These are phyloP conservation scores for Pygmarrhopalites habei DNA, from an alignment of 1,140 invertebrate species.

Conservation along the genomic window DNA sequence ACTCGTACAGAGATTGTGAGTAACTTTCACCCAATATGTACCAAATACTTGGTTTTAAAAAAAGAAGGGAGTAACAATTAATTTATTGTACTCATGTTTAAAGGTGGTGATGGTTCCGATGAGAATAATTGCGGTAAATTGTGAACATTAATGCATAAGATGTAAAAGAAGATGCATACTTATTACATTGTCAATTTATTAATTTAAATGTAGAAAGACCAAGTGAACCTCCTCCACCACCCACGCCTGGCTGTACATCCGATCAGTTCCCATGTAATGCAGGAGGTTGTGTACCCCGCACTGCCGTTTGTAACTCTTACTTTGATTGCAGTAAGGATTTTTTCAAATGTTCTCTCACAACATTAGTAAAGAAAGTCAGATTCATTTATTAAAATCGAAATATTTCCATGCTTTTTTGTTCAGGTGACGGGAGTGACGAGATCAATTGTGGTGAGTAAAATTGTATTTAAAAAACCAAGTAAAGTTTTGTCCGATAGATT, in stretches of 20 bases:
- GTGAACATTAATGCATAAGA: not conserved
- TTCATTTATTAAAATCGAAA: no score
- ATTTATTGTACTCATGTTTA: no score
- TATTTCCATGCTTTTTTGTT: no score
- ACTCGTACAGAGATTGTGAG: slow-evolving; percentile 16
- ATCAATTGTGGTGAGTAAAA: no score
- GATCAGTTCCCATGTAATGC: slow-evolving; percentile 30
- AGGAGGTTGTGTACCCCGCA: slow-evolving; percentile 20
- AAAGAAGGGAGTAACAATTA: no score
- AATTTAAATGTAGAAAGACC: slow-evolving; percentile 15
- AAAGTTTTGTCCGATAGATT: no score
- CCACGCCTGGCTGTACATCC: slow-evolving; percentile 6
- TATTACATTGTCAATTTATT: slow-evolving; percentile 4
- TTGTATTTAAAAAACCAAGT: no score
- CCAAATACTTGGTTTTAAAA: no score
- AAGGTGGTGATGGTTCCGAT: slow-evolving; percentile 18
- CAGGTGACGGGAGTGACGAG: no score
- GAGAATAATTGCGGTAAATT: slow-evolving; percentile 14
- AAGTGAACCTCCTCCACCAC: slow-evolving; percentile 2
- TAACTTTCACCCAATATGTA: no score
- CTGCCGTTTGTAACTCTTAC: slow-evolving; percentile 15
- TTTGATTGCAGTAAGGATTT: slow-evolving; percentile 23
- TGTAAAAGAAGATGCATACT: not conserved
- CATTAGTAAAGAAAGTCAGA: no score
- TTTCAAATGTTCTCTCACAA: slow-evolving; percentile 39